Conservation (phyloP, 2,113 vertebrate species). For the Leptocoma aspasia region DNA sequence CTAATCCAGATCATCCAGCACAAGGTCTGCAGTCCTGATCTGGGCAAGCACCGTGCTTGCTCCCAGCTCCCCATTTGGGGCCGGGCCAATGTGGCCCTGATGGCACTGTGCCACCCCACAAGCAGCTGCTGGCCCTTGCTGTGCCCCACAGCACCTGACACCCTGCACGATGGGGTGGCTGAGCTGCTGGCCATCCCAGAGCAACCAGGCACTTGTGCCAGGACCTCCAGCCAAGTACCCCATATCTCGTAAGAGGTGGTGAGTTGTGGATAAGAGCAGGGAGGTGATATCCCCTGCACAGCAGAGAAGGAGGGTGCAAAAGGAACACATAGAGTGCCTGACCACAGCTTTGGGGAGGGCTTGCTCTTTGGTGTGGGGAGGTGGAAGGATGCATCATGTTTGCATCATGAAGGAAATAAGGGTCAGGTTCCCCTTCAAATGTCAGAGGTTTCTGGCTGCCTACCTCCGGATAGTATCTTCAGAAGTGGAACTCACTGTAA, state of each 20-base stretch:
- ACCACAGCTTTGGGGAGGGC: background rate
- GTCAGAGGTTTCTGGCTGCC: background rate
- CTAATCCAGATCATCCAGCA: background rate
- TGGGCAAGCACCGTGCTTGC: background rate
- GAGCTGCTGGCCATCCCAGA: background rate
- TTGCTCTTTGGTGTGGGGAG: background rate
- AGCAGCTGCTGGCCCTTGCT: background rate
- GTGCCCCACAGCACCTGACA: background rate
- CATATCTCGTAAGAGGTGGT: background rate
- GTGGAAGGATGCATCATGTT: too few relatives aligned
- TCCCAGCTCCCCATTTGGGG: accelerated
- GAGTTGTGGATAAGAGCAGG: background rate
- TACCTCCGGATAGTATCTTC: background rate
- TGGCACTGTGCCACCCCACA: background rate
- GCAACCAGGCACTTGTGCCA: background rate
- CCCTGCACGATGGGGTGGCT: accelerated
- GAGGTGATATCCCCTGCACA: background rate
- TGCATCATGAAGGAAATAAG: background rate
- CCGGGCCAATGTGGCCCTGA: background rate
- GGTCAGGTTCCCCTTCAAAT: background rate
- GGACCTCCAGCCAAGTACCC: background rate
- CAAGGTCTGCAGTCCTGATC: background rate
- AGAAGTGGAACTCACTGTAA: background rate
- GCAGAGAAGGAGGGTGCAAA: background rate
- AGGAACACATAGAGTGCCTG: background rate